Evolutionary conservation across 2,797 vertebrate genomes (phyloP), one percentile per base, ranked within the genome.

Genomic region (Galagoides demidoff): DNA sequence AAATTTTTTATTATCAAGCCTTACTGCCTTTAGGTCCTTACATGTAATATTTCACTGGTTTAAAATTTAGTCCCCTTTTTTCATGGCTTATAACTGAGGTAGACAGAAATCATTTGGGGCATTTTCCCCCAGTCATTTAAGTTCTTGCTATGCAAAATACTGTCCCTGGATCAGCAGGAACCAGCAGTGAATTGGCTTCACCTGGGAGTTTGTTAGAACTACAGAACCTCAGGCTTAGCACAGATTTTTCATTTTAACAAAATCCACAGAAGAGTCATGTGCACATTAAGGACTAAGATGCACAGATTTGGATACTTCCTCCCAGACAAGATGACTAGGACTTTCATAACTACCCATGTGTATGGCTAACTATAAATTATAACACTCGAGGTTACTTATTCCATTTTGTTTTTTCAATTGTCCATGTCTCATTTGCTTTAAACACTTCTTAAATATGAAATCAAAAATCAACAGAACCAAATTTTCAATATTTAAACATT

Each of bases 401-500:
- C 23, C 23, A 71, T 78, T 97, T 59, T 55, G 74, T 52, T 73
- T 77, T 88, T 85, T 78, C 59, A 88, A 59, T 12, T 85, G 89
- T 66, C 31, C 34, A 2, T 43, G 29, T 81, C 43, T 89, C 43
- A 43, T 68, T 94, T 96, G 49, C 49, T 66, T 70, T 77, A 34
- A 90, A 92, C 12, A 68, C 37, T 59, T 94, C 27, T 89, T 85
- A 91, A 95, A 83, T 74, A 85, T 71, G 14, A 45, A 79, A 95
- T 71, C 9, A 45, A 79, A 96, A 96, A 89, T 31, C 16, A 76
- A 77, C 64, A 89, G 86, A 90, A 84, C 25, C 66, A 77, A 76
- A 81, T 76, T 87, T 17, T 14, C 7, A 94, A 64, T 34, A n/a
- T 90, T 93, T 86, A 92, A 92, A 71, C 39, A 95, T 76, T 93